These are phyloP conservation scores for Dendroctonus ponderosae DNA, from an alignment of 1,140 invertebrate genomes.

Conservation along the genomic window DNA sequence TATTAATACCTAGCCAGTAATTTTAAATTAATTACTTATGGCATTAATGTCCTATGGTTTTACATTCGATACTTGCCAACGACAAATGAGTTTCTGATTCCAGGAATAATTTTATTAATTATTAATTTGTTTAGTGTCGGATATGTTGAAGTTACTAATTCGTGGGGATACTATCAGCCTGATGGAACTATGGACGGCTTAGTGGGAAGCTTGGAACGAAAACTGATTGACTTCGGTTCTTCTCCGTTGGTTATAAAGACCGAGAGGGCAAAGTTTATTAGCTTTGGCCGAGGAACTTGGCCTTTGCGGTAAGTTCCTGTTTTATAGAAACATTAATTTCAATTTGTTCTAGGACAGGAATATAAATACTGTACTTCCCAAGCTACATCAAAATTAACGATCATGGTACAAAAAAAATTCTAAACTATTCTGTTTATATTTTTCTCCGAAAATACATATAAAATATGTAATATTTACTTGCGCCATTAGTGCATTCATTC, in stretches of 20 bases:
- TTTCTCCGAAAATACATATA: too few species aligned
- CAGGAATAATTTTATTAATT: too few species aligned
- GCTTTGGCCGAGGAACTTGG: constrained; percentile 62
- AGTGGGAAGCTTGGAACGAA: constrained; percentile 59
- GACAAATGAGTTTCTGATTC: too few species aligned
- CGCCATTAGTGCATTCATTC: too few species aligned
- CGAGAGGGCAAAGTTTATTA: constrained; percentile 59
- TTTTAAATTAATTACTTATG: too few species aligned
- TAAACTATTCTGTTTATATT: too few species aligned
- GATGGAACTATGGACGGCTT: constrained; percentile 68
- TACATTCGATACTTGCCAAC: too few species aligned
- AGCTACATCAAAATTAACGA: too few species aligned
- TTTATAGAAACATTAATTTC: constrained; percentile 1
- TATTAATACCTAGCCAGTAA: too few species aligned
- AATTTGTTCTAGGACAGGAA: not conserved
- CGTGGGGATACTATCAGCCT: constrained; percentile 62
- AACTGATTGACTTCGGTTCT: constrained; percentile 60
- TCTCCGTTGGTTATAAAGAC: constrained; percentile 59
- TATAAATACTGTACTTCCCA: not conserved
- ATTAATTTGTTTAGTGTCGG: not conserved
- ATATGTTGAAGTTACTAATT: constrained; percentile 41
- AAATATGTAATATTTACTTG: too few species aligned
- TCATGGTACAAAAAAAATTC: too few species aligned
- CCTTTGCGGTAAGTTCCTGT: constrained; percentile 52
- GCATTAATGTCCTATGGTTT: too few species aligned